Evolutionary conservation across 1,140 invertebrate species (phyloP).

Genomic region (Caenorhabditis briggsae): DNA sequence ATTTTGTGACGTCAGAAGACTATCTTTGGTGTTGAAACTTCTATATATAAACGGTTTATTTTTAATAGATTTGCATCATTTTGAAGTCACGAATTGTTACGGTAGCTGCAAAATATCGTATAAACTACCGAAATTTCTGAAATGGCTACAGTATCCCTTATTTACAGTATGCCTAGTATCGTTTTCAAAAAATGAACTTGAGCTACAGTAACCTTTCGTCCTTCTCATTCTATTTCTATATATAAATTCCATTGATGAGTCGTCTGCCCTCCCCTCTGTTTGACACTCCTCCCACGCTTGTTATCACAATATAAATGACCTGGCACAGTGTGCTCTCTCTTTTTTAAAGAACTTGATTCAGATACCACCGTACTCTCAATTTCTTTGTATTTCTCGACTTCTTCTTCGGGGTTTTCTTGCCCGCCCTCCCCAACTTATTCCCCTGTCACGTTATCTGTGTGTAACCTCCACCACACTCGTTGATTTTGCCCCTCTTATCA

Average conservation of each 20-base stretch:
- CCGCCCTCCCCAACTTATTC: background rate
- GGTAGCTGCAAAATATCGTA: too few species aligned
- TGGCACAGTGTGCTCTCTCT: background rate
- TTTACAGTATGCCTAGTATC: too few species aligned
- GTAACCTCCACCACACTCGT: constrained; percentile 3
- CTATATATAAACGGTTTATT: background rate
- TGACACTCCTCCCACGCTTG: background rate
- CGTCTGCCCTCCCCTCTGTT: background rate
- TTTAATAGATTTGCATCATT: background rate
- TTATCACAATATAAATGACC: constrained; percentile 4
- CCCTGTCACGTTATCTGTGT: constrained; percentile 4
- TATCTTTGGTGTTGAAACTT: background rate
- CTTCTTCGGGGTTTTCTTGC: background rate
- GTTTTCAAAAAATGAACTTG: too few species aligned
- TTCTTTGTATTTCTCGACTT: background rate
- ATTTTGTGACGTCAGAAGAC: background rate
- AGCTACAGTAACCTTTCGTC: background rate
- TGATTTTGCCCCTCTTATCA: background rate
- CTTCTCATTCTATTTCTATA: background rate
- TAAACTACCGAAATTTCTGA: too few species aligned
- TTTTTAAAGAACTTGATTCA: background rate
- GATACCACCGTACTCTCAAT: background rate
- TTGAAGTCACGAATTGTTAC: too few species aligned
- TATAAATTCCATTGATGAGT: constrained; percentile 12
- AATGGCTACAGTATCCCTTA: too few species aligned